Base-by-base conservation (phyloP, 2,797 vertebrate genomes). In the Aplochiton taeniatus region DNA sequence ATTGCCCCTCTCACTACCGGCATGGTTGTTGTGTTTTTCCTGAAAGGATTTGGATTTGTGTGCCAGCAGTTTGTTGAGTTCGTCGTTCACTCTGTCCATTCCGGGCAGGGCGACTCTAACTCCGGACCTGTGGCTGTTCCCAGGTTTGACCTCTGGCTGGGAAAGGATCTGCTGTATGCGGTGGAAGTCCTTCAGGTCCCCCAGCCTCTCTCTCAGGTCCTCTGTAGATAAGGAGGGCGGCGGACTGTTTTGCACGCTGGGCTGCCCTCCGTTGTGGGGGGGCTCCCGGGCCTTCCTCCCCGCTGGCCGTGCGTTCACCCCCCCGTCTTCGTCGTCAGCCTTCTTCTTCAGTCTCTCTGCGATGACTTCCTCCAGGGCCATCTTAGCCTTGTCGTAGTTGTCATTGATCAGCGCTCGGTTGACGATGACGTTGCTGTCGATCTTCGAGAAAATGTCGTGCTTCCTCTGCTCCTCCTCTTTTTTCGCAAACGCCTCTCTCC, bases 321-420 rank as follows among this genome's bases (percentile, higher is more conserved):
- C 82, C 4, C 68, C 45, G n/a, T 78, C 80, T 58, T 61, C 52
- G 19, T 53, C 12, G 12, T 61, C 11, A 55, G 18, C 63, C 0
- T 63, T 82, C 66, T 69, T 83, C 49, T 65, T 85, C 68, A 89
- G 73, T 64, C 87, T 87, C 20, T 90, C 88, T 52, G 88, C 85
- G 50, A 91, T 92, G 14, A 90, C 84, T 64, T 92, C 90, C 68
- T 93, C 90, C 4, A 93, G 84, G 0, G 90, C 90, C 80, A 88
- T 83, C 74, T 88, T 91, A 41, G 91, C 90, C 77, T 77, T 85
- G 78, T 90, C 87, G 20, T 90, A 92, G 67, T 91, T 93, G 57
- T 88, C 83, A 62, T 90, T 91, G 53, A 88, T 58, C 52, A 86
- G 69, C 6, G 85, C 72, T 83, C 84, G 90, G 76, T 89, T 89